Percentiles rank a stretch among this genome's conserved stretches.
Evolutionary conservation across 1,140 invertebrate species (phyloP).

Genomic region (Drosophila nikananu): DNA sequence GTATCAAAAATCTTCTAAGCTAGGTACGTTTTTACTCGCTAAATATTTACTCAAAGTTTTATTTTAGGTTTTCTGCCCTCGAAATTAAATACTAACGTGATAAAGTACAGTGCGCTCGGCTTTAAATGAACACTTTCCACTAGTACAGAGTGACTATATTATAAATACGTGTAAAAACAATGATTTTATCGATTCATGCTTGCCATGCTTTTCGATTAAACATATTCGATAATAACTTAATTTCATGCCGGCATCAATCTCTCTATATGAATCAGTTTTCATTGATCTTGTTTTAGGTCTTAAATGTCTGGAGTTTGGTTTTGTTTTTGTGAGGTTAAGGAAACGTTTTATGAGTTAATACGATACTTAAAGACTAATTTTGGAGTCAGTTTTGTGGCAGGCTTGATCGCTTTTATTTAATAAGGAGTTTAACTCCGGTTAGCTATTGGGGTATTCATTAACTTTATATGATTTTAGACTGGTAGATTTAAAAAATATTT

Average conservation of each 20-base stretch:
- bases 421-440: neutral
- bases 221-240: conserved; percentile 47
- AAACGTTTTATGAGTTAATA: conserved; percentile 15
- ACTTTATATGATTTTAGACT: neutral
- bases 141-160: conserved; percentile 31
- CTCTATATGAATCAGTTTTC: conserved; percentile 34
- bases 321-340: conserved; percentile 8
- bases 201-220: conserved; percentile 30
- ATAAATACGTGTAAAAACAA: conserved; percentile 31
- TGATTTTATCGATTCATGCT: conserved; percentile 21
- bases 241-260: conserved; percentile 37
- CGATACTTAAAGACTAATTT: conserved; percentile 18
- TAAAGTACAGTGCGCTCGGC: conserved; percentile 57
- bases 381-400: conserved; percentile 21
- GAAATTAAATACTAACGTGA: conserved; percentile 20
- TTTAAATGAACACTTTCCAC: conserved; percentile 39
- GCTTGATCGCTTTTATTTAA: neutral
- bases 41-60: conserved; percentile 15
- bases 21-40: conserved; percentile 21
- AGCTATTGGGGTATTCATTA: neutral
- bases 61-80: conserved; percentile 2
- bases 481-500: neutral
- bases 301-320: conserved; percentile 22
- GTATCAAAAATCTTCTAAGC: conserved; percentile 45
- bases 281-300: conserved; percentile 14